Percentiles rank a stretch among this genome's conserved stretches.
Evolutionary conservation across 1,140 invertebrate genomes (phyloP).

Genomic region (Sarcophaga peregrina): DNA sequence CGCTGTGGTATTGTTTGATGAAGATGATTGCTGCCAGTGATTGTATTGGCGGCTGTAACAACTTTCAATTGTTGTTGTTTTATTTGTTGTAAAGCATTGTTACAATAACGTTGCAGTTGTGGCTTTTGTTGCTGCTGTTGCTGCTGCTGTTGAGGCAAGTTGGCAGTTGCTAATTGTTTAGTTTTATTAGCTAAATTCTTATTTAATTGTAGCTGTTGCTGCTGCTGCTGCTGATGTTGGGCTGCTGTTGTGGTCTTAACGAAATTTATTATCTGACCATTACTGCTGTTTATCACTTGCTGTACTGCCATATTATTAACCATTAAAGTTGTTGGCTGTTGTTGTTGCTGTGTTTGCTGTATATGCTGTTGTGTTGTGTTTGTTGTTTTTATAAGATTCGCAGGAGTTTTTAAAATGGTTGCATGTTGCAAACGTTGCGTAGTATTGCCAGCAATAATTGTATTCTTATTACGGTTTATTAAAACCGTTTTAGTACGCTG

Average conservation of each 20-base stretch:
- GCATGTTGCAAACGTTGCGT: slow-evolving; percentile 46
- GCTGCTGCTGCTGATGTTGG: neutral
- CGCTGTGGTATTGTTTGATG: slow-evolving; percentile 33
- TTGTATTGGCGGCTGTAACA: neutral
- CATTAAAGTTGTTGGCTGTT: neutral
- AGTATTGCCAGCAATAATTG: slow-evolving; percentile 45
- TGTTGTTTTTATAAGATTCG: slow-evolving; percentile 19
- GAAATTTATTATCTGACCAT: neutral
- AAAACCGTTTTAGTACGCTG: slow-evolving; percentile 42
- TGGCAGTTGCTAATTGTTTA: slow-evolving; percentile 24
- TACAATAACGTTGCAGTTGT: slow-evolving; percentile 27
- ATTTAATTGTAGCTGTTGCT: neutral
- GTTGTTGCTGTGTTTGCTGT: neutral
- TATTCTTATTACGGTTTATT: slow-evolving; percentile 46
- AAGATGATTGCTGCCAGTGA: no score
- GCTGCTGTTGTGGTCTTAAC: neutral
- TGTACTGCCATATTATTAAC: slow-evolving; percentile 3
- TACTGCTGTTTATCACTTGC: slow-evolving; percentile 17
- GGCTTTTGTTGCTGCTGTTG: neutral
- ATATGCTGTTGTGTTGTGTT: neutral
- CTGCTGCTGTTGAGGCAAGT: slow-evolving; percentile 33
- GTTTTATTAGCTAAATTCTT: slow-evolving; percentile 9
- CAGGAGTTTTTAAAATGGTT: slow-evolving; percentile 44
- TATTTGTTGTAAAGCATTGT: neutral
- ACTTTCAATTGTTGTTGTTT: slow-evolving; percentile 34